These are phyloP conservation scores for Pheosia tremula DNA, from an alignment of 2,888 invertebrate species.

Conservation along the genomic window DNA sequence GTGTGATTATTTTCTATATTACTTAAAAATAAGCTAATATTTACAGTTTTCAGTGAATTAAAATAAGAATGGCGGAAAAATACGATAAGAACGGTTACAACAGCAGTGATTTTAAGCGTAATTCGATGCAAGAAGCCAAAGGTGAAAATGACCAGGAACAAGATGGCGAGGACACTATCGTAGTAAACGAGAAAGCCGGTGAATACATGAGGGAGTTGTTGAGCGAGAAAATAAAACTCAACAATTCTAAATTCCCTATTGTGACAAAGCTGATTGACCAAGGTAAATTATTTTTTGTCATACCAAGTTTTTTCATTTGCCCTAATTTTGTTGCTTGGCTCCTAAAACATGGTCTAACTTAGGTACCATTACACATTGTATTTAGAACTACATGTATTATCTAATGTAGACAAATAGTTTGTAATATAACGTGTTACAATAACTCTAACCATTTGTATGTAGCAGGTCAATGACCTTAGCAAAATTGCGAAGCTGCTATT, in stretches of 20 bases:
- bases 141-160: constrained; percentile 60
- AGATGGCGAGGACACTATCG: constrained; percentile 83
- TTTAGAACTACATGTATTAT: no score
- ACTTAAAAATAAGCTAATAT: neutral
- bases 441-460: no score
- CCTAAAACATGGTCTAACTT: no score
- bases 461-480: constrained; percentile 22
- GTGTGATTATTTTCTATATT: neutral
- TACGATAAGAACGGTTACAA: constrained; percentile 74
- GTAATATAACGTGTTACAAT: no score
- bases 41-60: neutral
- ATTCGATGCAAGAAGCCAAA: constrained; percentile 57
- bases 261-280: constrained; percentile 89
- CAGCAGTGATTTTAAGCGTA: constrained; percentile 78
- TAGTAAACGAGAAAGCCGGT: constrained; percentile 88
- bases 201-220: constrained; percentile 91
- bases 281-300: constrained; percentile 73
- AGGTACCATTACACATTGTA: no score
- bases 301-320: no score
- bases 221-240: constrained; percentile 88
- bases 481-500: no score
- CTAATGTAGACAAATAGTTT: no score
- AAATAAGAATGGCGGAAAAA: constrained; percentile 9
- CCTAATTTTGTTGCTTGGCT: no score
- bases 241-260: constrained; percentile 87